Base-by-base conservation (phyloP, 1,140 invertebrate genomes). In the Cyrtorhinus lividipennis region DNA sequence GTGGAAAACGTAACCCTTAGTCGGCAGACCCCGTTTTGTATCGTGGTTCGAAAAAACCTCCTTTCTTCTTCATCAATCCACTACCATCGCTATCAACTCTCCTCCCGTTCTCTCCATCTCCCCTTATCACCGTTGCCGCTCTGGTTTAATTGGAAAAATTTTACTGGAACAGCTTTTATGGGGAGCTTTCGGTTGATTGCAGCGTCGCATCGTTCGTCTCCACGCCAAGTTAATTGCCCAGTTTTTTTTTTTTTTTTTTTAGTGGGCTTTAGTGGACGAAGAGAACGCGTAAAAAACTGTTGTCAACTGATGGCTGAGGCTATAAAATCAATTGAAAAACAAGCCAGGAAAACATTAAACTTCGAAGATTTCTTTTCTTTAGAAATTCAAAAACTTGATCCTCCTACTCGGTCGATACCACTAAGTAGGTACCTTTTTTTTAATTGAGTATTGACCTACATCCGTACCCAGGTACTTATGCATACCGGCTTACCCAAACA, bases 131-230 rank as follows among this genome's bases (percentile, higher is more conserved):
- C 15, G 5, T 5, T 38, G 5, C 30, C 30, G 30, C 30, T 38
- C 30, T 8, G 18, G 48, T 53, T 53, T 53, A 53, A 53, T 53
- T 53, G 48, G 48, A 53, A 53, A 53, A 53, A 53, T 38, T 38
- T 38, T 38, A 8, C 5, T 20, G 10, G 48, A 20, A 10, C 5
- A 10, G 48, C 12, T 53, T 53, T 22, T 15, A 53, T 53, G 48
- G 48, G 20, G 20, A 22, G 12, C 20, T 12, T 53, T 53, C 48
- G 48, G 48, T 20, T 53, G 48, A 53, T 53, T 53, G 48, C 30
- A 5, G 5, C 30, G 5, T 38, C 30, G 30, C 30, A 5, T 38
- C 30, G 30, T 8, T 15, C 30, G 5, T 15, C 5, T 15, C 5
- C 30, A 38, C 30, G 5, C 30, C 30, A 38, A 38, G 30, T 38